phyloP scores from a whole-genome alignment of 1,140 invertebrate species.

The Bombyx mandarina region DNA sequence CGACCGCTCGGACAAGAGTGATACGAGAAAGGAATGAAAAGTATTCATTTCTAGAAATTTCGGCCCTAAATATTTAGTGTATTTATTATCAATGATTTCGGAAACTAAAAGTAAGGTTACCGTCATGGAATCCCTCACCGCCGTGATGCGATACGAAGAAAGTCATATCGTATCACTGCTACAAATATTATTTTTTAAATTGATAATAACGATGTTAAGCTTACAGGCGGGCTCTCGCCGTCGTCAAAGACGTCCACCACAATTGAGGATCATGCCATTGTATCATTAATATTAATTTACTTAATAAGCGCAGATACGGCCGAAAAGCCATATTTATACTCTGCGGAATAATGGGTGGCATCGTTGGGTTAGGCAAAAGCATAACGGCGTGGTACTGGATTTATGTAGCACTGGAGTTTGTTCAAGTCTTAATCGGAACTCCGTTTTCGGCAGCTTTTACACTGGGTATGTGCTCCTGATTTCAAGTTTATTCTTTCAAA shows the following conservation, averaged over 20 bases:
- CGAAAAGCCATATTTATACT: constrained; percentile 15
- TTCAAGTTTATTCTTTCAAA: not conserved
- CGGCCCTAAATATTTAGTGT: too few species aligned
- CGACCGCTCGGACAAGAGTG: too few species aligned
- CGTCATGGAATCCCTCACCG: too few species aligned
- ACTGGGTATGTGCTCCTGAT: constrained; percentile 10
- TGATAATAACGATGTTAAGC: too few species aligned
- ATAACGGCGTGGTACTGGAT: constrained; percentile 12
- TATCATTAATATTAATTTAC: too few species aligned
- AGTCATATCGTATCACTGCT: not conserved
- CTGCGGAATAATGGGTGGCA: constrained; percentile 7
- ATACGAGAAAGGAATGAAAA: too few species aligned
- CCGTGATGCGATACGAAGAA: not conserved
- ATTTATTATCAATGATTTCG: too few species aligned
- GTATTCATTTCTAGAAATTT: too few species aligned
- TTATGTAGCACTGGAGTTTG: constrained; percentile 15
- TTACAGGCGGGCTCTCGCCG: too few species aligned
- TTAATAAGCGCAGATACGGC: constrained; percentile 10
- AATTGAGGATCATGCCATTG: too few species aligned
- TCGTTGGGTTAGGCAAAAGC: constrained; percentile 13
- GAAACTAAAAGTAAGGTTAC: too few species aligned
- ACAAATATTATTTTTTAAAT: not conserved
- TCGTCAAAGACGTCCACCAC: too few species aligned
- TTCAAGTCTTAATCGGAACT: constrained; percentile 14
- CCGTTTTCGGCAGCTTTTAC: constrained; percentile 15